Evolutionary conservation across 2,888 invertebrate species (phyloP).

Genomic region (Apamea monoglypha): DNA sequence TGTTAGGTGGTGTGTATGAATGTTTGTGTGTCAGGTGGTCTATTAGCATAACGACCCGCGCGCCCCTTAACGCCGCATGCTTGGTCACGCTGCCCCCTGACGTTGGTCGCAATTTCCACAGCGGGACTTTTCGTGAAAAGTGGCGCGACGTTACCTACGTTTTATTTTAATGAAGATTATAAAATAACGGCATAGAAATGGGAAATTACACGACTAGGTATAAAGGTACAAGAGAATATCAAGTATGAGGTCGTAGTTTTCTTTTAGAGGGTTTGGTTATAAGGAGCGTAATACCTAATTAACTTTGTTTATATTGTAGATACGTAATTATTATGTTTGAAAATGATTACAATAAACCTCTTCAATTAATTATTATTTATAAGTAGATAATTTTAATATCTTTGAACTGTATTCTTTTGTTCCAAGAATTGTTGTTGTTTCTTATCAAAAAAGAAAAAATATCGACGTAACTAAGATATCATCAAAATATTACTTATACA

Average conservation of each 20-base stretch:
- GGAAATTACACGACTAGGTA: constrained; percentile 33
- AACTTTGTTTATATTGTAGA: background rate
- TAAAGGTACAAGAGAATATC: constrained; percentile 20
- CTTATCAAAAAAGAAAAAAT: constrained; percentile 41
- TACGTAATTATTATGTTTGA: background rate
- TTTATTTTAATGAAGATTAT: constrained; percentile 70
- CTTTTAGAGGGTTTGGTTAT: constrained; percentile 9
- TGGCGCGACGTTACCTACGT: constrained; percentile 76
- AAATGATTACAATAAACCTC: constrained; percentile 10
- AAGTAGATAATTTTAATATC: background rate
- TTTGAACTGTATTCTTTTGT: constrained; percentile 45
- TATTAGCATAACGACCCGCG: constrained; percentile 89
- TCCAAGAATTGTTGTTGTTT: constrained; percentile 30
- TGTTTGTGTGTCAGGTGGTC: constrained; percentile 67
- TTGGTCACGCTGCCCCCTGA: constrained; percentile 89
- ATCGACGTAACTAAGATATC: constrained; percentile 66
- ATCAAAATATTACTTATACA: constrained; percentile 65
- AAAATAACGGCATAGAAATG: constrained; percentile 63
- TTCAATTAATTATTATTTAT: constrained; percentile 16
- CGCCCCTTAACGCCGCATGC: constrained; percentile 90
- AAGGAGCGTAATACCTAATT: background rate
- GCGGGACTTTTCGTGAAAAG: constrained; percentile 84
- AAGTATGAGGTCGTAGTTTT: constrained; percentile 5
- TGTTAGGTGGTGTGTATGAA: constrained; percentile 40
- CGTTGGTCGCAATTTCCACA: constrained; percentile 88